Conservation (phyloP, 2,113 vertebrate species). For the Dipodomys stephensi region DNA sequence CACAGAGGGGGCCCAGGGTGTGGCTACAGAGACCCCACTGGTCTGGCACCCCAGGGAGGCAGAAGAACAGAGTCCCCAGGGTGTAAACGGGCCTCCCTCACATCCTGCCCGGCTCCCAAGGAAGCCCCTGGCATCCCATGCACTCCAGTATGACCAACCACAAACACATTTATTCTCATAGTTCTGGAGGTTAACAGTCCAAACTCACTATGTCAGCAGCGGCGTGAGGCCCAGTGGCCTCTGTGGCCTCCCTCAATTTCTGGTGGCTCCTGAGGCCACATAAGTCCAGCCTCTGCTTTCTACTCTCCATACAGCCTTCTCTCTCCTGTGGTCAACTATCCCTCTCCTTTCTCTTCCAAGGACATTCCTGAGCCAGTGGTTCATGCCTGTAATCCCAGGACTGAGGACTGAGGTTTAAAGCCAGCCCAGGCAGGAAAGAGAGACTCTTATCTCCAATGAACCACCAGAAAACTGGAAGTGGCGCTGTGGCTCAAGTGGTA, state of each 20-base stretch:
- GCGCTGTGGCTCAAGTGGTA: too few species aligned
- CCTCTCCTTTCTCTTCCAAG: neutral
- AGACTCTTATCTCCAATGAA: too few species aligned
- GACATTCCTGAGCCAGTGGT: too few species aligned
- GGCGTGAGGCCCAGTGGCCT: too few species aligned
- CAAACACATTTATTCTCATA: neutral
- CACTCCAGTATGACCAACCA: neutral
- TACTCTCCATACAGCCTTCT: neutral
- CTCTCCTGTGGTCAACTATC: neutral
- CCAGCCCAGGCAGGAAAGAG: too few species aligned
- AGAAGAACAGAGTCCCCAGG: neutral
- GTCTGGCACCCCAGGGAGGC: conserved; percentile 1
- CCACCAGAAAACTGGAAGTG: too few species aligned
- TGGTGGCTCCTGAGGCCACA: neutral
- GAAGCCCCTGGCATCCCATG: too few species aligned
- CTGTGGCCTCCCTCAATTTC: neutral
- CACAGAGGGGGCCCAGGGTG: conserved; percentile 75
- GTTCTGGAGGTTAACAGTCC: neutral
- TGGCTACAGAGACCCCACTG: neutral
- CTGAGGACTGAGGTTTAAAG: too few species aligned
- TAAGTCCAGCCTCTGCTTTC: neutral
- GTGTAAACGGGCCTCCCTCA: neutral
- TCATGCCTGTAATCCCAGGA: too few species aligned
- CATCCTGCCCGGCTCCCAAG: neutral
- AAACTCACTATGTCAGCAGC: neutral